These are phyloP conservation scores for Brachymystax lenok DNA, from an alignment of 2,797 vertebrate genomes.

Conservation along the genomic window DNA sequence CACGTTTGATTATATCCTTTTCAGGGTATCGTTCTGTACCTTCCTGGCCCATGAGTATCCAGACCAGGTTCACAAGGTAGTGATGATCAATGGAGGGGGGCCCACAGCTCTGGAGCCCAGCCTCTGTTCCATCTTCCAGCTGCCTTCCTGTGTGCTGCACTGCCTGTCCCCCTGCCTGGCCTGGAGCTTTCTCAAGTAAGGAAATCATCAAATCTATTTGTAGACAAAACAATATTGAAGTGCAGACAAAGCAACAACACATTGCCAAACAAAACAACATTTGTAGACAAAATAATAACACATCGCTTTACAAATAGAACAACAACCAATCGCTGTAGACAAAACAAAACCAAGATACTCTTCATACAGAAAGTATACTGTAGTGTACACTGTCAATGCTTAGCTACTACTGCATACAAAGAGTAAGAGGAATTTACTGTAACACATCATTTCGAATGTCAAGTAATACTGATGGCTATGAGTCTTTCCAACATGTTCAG, in stretches of 20 bases:
- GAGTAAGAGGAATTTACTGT: not conserved
- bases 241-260: not conserved
- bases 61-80: slow-evolving; percentile 94
- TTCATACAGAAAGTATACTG: not conserved
- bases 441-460: not conserved
- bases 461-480: not conserved
- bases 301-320: not conserved
- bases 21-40: slow-evolving; percentile 96
- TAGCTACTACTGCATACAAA: not conserved
- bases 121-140: slow-evolving; percentile 96
- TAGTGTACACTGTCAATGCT: not conserved
- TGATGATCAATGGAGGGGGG: slow-evolving; percentile 97
- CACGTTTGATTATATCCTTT: not conserved
- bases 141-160: slow-evolving; percentile 92
- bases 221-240: not conserved
- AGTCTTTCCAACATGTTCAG: slow-evolving; percentile 60
- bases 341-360: not conserved
- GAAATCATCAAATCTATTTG: not conserved
- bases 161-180: slow-evolving; percentile 94
- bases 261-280: not conserved
- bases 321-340: not conserved
- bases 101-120: slow-evolving; percentile 96
- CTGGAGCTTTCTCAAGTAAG: slow-evolving; percentile 99
- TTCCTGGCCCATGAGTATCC: slow-evolving; percentile 97
- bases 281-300: not conserved